Evolutionary conservation across 2,113 vertebrate genomes (phyloP), one percentile per base, ranked within the genome.

Genomic region (Peromyscus leucopus): DNA sequence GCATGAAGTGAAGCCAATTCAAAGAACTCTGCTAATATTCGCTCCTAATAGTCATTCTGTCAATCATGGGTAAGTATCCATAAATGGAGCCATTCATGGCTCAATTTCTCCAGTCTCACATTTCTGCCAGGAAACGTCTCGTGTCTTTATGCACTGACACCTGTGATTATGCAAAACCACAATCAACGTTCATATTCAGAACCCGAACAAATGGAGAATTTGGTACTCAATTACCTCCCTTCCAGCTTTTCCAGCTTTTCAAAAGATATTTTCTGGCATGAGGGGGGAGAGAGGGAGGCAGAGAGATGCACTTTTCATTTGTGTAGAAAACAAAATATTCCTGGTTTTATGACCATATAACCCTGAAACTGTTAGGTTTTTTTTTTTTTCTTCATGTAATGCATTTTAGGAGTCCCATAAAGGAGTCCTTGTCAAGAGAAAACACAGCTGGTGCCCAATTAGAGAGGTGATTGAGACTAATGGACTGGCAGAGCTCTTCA

Each of bases 401-500:
- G 59, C 91, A 85, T 95, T 97, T 96, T 92, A 65, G 89, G 94
- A 89, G 51, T 89, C 85, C 94, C 84, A 94, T 98, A 97, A 98
- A 97, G 90, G 94, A 75, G 79, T 76, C 72, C 93, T 96, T 97
- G 96, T 98, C 75, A 65, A 95, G 96, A 96, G 96, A 96, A 97
- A 98, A 95, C 93, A 97, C 98, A 98, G 98, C 98, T 98, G 97
- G 96, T 96, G 87, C 97, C 94, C 96, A 98, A 96, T 98, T 98
- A 97, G 97, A 94, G 97, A 97, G 96, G 97, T 91, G 97, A 96
- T 90, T 8, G 21, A 94, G 96, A 92, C 97, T 93, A 93, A 90
- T 94, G 10, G 78, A 79, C 95, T 21, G 24, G 89, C 78, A 72
- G 96, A 87, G 83, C 91, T 97, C 96, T 89, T 97, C 94, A 98